A percentile compares a stretch with the other conserved stretches of the same genome.
Conservation (phyloP, 2,113 vertebrate genomes). For the Siphamia tubifer region DNA sequence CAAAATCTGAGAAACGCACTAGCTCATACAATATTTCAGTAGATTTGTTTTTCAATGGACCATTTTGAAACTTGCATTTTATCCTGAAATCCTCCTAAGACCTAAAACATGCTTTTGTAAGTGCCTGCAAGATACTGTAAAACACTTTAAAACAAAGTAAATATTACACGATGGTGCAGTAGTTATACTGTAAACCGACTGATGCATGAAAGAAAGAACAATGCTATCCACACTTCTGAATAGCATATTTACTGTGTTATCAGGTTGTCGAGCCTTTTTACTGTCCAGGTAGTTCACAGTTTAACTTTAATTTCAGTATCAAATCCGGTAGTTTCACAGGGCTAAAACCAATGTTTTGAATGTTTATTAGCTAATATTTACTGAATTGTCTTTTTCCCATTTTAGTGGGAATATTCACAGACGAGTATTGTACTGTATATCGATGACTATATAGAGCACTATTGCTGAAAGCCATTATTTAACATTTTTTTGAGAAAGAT, state of each 20-base stretch:
- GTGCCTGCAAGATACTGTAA: constrained; percentile 58
- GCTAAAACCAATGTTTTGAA: constrained; percentile 23
- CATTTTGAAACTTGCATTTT: constrained; percentile 28
- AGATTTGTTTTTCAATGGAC: constrained; percentile 19
- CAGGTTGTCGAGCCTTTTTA: constrained; percentile 45
- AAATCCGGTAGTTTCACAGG: constrained; percentile 14
- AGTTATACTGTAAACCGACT: constrained; percentile 34
- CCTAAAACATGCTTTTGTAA: constrained; percentile 58
- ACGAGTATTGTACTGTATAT: constrained; percentile 42
- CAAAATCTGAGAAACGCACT: constrained; percentile 7
- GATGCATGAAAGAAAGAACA: constrained; percentile 53
- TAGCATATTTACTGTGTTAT: constrained; percentile 34
- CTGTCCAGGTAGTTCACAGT: constrained; percentile 21
- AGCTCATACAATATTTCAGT: neutral
- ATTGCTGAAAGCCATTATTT: constrained; percentile 53
- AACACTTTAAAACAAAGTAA: constrained; percentile 23
- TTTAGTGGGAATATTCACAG: neutral
- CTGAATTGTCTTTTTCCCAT: neutral
- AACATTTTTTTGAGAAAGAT: constrained; percentile 56
- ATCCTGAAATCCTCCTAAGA: constrained; percentile 34
- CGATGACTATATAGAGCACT: constrained; percentile 23
- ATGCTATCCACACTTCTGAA: constrained; percentile 26
- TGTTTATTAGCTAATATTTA: constrained; percentile 21
- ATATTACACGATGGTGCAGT: constrained; percentile 17
- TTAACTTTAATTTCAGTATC: constrained; percentile 12